Percentiles rank a stretch among this genome's conserved stretches.
Evolutionary conservation across 1,140 invertebrate genomes (phyloP).

Genomic region (Aphelinus atriplicis): DNA sequence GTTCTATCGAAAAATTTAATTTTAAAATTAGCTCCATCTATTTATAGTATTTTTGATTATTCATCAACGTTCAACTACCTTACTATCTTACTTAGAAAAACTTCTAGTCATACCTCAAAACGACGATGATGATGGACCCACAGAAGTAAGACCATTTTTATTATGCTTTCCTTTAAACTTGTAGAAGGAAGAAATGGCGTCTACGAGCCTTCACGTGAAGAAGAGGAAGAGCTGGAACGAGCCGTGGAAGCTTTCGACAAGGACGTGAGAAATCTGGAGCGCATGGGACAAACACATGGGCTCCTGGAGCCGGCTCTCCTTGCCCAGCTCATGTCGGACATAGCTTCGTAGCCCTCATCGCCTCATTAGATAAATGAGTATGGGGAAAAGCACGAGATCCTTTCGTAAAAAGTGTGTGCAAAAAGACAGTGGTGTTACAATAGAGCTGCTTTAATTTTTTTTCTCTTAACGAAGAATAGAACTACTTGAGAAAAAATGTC

Average conservation of each 20-base stretch:
- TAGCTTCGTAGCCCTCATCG: slow-evolving; percentile 63
- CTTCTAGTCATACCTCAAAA: background rate
- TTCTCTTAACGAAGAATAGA: background rate
- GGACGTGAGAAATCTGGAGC: slow-evolving; percentile 79
- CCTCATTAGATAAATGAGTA: slow-evolving; percentile 4
- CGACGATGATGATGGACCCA: slow-evolving; percentile 17
- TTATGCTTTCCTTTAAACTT: slow-evolving; percentile 44
- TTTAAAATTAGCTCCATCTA: too few species aligned
- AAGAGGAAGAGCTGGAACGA: slow-evolving; percentile 84
- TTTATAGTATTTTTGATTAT: too few species aligned
- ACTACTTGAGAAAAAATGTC: background rate
- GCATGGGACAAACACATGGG: slow-evolving; percentile 74
- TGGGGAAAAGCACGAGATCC: slow-evolving; percentile 8
- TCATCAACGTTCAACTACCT: background rate
- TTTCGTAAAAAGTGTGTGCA: background rate
- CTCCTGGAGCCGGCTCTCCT: slow-evolving; percentile 65
- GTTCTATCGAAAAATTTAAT: too few species aligned
- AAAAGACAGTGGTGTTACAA: background rate
- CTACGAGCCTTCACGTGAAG: slow-evolving; percentile 78
- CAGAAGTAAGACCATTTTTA: slow-evolving; percentile 1
- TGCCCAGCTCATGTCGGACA: slow-evolving; percentile 65
- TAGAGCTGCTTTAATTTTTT: background rate
- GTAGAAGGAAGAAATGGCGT: slow-evolving; percentile 77
- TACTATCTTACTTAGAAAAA: background rate
- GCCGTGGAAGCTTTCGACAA: slow-evolving; percentile 84